Conservation (phyloP, 2,888 invertebrate species). For the Lasioglossum calceatum region DNA sequence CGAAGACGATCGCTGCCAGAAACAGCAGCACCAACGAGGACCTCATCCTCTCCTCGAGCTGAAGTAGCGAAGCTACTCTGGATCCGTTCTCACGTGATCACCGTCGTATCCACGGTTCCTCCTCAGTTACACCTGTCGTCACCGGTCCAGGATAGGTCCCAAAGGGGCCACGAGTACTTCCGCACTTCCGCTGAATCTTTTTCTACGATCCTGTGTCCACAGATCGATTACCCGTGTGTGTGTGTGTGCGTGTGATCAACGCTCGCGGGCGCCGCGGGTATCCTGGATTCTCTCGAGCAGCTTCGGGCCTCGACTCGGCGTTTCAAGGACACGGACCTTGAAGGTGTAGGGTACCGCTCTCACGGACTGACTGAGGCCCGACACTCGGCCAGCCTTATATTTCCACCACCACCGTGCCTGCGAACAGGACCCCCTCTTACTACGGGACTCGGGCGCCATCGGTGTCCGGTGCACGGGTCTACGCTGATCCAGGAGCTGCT, state of each 20-base stretch:
- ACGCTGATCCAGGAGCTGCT: constrained; percentile 36
- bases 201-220: too few species aligned
- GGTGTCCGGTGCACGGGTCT: constrained; percentile 38
- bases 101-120: constrained; percentile 35
- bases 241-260: background rate
- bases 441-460: constrained; percentile 47
- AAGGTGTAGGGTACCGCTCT: constrained; percentile 80
- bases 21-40: constrained; percentile 80
- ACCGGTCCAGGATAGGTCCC: background rate
- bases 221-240: too few species aligned
- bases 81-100: constrained; percentile 18
- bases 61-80: background rate
- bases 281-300: constrained; percentile 36
- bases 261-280: constrained; percentile 38
- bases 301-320: constrained; percentile 21
- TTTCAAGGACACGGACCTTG: constrained; percentile 78
- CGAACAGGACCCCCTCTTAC: constrained; percentile 68
- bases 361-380: constrained; percentile 82
- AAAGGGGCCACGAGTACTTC: constrained; percentile 11
- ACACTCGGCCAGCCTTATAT: constrained; percentile 81
- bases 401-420: constrained; percentile 80
- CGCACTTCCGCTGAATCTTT: constrained; percentile 38
- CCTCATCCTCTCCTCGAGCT: constrained; percentile 69
- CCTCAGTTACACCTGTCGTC: constrained; percentile 18
- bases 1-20: constrained; percentile 76